Base-by-base conservation (phyloP, 1,140 invertebrate genomes). In the Eulimnadia texana region DNA sequence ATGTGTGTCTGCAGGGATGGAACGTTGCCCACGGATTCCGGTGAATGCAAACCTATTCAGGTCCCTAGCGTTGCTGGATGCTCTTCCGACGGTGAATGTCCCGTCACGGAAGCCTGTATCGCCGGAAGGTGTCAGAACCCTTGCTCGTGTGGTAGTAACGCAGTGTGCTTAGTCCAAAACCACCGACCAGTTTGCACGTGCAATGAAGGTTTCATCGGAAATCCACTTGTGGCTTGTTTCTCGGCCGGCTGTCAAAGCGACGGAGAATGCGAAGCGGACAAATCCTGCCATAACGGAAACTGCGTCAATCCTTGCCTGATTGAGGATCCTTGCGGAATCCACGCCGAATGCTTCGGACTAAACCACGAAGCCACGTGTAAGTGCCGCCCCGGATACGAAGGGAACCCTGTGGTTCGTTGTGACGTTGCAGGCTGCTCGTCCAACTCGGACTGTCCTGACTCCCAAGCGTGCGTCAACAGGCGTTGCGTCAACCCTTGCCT, bases 1-100 rank as follows among this genome's bases (percentile, higher is more conserved):
- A 78, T 89, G 11, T 94, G 91, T 67, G 79, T 85, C 0, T 93
- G 90, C 68, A 88, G 89, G 22, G 83, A 83, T 61, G 88, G 89
- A 19, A 92, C 90, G 66, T 69, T 69, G 47, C 69, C 67, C 22
- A 65, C 63, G 53, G 81, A 80, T n/a, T 85, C 83, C 49, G 82
- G 66, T 47, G 64, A 70, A 55, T 66, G 62, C 10, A 71, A 68
- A 25, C 55, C 27, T 27, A 19, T 42, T 27, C 1, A 29, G 42
- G 13, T 33, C 19, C 55, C 55, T 76, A 88, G 86, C 66, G 16
- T 24, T 67, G 84, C 84, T 9, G 84, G 86, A 73, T 88, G 85
- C 72, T 73, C 83, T 2, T 71, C 84, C 1, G 85, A 84, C 70
- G 80, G 79, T 1, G 84, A 87, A 67, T 88, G 85, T 67, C 74